Conservation (phyloP, 2,113 vertebrate species). For the Todiramphus chloris region DNA sequence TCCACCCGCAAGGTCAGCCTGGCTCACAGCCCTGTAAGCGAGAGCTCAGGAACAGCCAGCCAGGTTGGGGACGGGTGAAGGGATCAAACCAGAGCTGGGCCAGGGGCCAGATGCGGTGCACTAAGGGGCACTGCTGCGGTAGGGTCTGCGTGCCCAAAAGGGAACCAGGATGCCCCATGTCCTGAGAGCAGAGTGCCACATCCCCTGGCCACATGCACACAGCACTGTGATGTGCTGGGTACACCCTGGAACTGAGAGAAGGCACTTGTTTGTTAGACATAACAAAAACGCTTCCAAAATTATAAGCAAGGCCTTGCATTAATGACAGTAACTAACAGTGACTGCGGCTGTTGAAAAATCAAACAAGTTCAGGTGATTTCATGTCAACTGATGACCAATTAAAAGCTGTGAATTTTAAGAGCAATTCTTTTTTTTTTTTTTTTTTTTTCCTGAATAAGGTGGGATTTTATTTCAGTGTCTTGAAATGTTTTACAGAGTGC, state of each 20-base stretch:
- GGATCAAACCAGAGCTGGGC: neutral
- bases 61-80: neutral
- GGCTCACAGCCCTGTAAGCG: fast-evolving
- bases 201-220: neutral
- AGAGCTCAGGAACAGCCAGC: neutral
- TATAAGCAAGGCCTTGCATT: slow-evolving; percentile 3
- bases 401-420: neutral
- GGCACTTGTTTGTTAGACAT: too few relatives aligned
- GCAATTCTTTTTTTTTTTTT: neutral
- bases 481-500: slow-evolving; percentile 30
- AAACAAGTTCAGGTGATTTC: slow-evolving; percentile 45
- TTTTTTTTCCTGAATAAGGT: neutral
- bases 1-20: neutral
- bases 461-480: slow-evolving; percentile 40
- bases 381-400: neutral
- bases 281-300: neutral
- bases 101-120: fast-evolving
- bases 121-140: neutral
- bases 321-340: slow-evolving; percentile 41
- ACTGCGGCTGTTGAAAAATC: slow-evolving; percentile 11
- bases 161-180: fast-evolving
- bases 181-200: neutral
- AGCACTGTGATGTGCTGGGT: neutral
- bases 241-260: neutral
- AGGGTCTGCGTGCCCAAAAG: neutral